Base-by-base conservation (phyloP, 2,888 invertebrate genomes). In the Tetanocera ferruginea region DNA sequence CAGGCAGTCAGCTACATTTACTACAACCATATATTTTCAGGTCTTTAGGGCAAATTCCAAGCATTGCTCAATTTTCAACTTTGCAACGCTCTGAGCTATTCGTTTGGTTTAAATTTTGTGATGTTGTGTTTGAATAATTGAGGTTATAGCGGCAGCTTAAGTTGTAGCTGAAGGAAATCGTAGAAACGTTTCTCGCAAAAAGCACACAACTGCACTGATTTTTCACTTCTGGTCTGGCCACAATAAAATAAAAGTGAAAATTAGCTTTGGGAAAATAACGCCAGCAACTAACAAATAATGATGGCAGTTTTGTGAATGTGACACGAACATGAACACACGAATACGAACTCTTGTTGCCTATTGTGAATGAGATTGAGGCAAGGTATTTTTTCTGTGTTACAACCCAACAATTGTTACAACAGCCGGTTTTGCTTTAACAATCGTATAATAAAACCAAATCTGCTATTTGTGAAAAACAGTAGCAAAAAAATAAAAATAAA, bases 31-130 rank as follows among this genome's bases (percentile, higher is more conserved):
- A 49, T 5, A 6, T 73, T 62, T 64, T 64, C n/a, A 73, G 73
- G 73, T 73, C 62, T 73, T 8, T 73, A 49, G 73, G 73, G 43
- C 73, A 73, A 62, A 73, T 51, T 62, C 62, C 49, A 52, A 37
- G 43, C 62, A 14, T 43, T 43, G 19, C 34, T 43, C 43, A 17
- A 11, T 23, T 6, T 49, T 70, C 23, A 43, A 55, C 43, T 49
- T 34, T 52, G 9, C 49, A 51, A 28, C n/a, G 23, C 34, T 19
- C 8, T 11, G n/a, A 49, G 2, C 11, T 19, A 67, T 49, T 31
- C 66, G 34, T 17, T 34, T 17, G 37, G 49, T 67, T 67, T 5
- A 23, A 8, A 31, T 49, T 55, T 55, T 5, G n/a, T 9, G 2
- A 23, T 43, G 43, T 19, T 8, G 14, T 19, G 17, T 25, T 37